Base-by-base conservation (phyloP, 2,113 vertebrate genomes). In the Agapornis roseicollis region DNA sequence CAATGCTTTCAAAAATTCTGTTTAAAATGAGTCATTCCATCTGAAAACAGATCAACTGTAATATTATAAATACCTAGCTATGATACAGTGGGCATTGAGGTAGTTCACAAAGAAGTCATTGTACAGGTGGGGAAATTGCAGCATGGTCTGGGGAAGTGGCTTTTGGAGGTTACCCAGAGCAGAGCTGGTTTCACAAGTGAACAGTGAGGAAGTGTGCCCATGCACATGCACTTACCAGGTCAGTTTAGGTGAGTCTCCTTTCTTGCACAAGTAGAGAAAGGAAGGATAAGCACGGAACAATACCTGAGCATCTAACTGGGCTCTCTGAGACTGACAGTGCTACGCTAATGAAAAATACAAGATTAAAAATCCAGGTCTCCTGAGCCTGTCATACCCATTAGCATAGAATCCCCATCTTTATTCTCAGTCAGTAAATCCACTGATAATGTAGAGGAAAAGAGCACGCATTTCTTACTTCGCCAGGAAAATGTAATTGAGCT, bases 1-100 rank as follows among this genome's bases (percentile, higher is more conserved):
- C 52, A 84, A 39, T 50, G 35, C 72, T 96, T 90, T 94, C 86
- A 97, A 95, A 89, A 85, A 83, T 4, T 6, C 63, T 93, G 82
- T 80, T 85, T 91, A 64, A 86, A 76, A 89, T 78, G 31, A 91
- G 13, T 80, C 41, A 86, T 85, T 80, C 60, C 63, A 89, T 73
- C 83, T 95, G 90, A 94, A 97, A 94, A 88, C 17, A 93, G 85
- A 72, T 80, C 44, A 63, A 5, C 7, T 50, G 60, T 39, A 66
- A 12, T 74, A 52, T 77, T 83, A n/a, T 20, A 69, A 72, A 66
- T 91, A 85, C 47, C 27, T 80, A 39, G 10, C 28, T 88, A 37
- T 66, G 50, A 39, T 49, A 39, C 29, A 69, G 27, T 50, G 69
- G 47, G 9, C 49, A 31, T 4, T 64, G 55, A 89, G 13, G 49